A percentile compares a stretch with the other conserved stretches of the same genome.
Conservation (phyloP, 2,797 vertebrate genomes). For the Manis javanica region DNA sequence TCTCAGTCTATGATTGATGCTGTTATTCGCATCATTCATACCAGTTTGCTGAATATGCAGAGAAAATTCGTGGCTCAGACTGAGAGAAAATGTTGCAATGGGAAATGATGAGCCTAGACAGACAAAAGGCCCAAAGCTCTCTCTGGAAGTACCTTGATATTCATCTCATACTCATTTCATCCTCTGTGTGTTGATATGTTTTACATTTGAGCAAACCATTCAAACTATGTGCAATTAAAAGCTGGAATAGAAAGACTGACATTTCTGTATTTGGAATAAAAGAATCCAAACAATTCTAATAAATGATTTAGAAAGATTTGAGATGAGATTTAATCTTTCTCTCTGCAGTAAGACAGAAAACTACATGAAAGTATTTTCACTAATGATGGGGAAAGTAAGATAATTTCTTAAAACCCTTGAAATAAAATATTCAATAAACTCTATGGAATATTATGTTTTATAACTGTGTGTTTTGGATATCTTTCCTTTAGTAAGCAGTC, state of each 20-base stretch:
- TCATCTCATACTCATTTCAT: background rate
- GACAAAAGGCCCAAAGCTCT: background rate
- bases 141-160: background rate
- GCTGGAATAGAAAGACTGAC: background rate
- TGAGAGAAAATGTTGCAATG: background rate
- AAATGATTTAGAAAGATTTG: background rate
- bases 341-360: conserved; percentile 38
- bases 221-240: conserved; percentile 12
- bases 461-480: background rate
- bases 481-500: conserved; percentile 45
- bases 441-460: background rate
- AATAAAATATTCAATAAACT: conserved; percentile 34
- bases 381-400: background rate
- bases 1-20: background rate
- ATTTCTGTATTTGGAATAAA: background rate
- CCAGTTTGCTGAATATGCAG: conserved; percentile 55
- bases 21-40: background rate
- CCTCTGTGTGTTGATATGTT: background rate
- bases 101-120: background rate
- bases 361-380: conserved; percentile 15
- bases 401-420: background rate
- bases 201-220: background rate
- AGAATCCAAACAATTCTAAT: background rate
- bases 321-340: conserved; percentile 35
- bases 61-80: conserved; percentile 50